A percentile compares a stretch with the other conserved stretches of the same genome.
These are phyloP conservation scores for Botia almorhae DNA, from an alignment of 2,797 vertebrate genomes.

Conservation along the genomic window DNA sequence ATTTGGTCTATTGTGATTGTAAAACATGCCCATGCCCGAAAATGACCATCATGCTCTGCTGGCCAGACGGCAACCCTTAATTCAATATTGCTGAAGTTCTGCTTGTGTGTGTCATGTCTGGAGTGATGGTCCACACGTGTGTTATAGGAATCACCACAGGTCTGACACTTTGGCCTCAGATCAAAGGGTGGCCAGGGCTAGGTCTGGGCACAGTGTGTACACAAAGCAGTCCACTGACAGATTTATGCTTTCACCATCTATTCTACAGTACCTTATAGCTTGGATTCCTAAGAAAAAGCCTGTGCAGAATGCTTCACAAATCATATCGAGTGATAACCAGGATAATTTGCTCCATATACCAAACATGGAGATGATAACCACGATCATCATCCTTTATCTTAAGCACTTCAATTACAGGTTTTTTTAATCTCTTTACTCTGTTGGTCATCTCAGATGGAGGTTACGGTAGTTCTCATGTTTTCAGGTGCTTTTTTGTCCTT, in stretches of 20 bases:
- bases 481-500: constrained; percentile 25
- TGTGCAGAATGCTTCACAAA: constrained; percentile 54
- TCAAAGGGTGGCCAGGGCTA: constrained; percentile 67
- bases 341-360: constrained; percentile 58
- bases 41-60: constrained; percentile 20
- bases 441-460: too few species aligned
- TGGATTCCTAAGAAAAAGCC: constrained; percentile 62
- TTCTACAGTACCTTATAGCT: constrained; percentile 63
- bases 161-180: constrained; percentile 69
- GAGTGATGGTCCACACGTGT: constrained; percentile 65
- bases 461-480: neutral
- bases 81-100: constrained; percentile 73
- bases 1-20: constrained; percentile 26
- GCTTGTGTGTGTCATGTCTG: constrained; percentile 59
- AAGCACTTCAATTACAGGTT: neutral
- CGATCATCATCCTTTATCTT: neutral
- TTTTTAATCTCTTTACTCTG: neutral
- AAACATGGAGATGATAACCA: constrained; percentile 42
- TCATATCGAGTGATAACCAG: constrained; percentile 46
- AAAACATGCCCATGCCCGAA: neutral
- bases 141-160: constrained; percentile 57
- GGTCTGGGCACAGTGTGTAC: constrained; percentile 63
- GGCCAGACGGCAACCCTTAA: constrained; percentile 64
- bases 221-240: constrained; percentile 50
- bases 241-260: constrained; percentile 69